Evolutionary conservation across 2,113 vertebrate species (phyloP).

Genomic region (Callaeas wilsoni): DNA sequence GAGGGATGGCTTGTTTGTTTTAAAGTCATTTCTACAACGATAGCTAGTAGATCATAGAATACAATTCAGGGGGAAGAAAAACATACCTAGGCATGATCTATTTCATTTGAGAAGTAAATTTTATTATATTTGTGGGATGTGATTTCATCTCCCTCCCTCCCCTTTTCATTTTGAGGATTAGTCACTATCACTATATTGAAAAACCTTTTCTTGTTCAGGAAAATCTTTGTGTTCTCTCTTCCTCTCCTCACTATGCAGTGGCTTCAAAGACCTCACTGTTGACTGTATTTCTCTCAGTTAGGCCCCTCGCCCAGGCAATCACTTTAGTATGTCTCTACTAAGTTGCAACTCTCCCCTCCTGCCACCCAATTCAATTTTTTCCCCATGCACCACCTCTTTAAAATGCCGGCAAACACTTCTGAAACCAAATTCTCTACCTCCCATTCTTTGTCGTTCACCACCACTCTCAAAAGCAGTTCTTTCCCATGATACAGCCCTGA

Average conservation of each 20-base stretch:
- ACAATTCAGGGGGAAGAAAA: accelerated
- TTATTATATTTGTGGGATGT: neutral
- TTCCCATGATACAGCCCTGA: neutral
- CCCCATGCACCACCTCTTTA: neutral
- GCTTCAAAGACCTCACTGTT: neutral
- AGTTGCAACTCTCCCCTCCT: neutral
- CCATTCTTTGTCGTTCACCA: neutral
- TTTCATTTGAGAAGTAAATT: neutral
- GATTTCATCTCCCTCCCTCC: neutral
- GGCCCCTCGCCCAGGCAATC: neutral
- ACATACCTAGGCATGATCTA: neutral
- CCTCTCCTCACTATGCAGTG: neutral
- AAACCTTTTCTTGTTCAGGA: neutral
- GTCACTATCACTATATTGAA: neutral
- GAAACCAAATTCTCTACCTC: neutral
- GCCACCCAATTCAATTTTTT: too few species aligned
- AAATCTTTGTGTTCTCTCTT: neutral
- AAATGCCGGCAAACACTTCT: neutral
- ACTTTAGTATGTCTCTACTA: neutral
- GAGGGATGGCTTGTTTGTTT: neutral
- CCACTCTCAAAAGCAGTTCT: neutral
- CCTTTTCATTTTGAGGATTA: neutral
- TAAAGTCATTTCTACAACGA: neutral
- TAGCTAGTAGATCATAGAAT: neutral
- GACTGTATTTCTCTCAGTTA: neutral